These are phyloP conservation scores for Proterorhinus semilunaris DNA, from an alignment of 2,113 vertebrate genomes.

Conservation along the genomic window DNA sequence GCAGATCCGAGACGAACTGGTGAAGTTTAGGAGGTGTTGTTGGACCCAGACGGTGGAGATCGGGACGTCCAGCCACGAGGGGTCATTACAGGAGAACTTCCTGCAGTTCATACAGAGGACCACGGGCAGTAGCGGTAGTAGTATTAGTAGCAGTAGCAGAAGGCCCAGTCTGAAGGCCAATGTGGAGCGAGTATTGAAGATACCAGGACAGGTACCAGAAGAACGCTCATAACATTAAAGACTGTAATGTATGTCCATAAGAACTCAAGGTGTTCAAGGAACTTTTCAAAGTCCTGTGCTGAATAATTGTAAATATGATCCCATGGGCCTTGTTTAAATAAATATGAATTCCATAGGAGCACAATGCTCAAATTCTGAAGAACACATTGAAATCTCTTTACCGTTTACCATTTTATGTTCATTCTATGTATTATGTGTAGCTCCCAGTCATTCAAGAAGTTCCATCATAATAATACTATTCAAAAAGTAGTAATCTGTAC, in stretches of 20 bases:
- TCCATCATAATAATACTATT: too few species aligned
- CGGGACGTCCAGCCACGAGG: conserved; percentile 80
- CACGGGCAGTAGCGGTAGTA: conserved; percentile 12
- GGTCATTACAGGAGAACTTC: conserved; percentile 84
- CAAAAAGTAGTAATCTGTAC: too few species aligned
- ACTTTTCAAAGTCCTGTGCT: background rate
- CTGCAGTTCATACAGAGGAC: conserved; percentile 86
- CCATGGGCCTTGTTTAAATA: too few species aligned
- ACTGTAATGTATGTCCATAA: background rate
- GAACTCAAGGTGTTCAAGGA: background rate
- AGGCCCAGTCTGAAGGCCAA: conserved; percentile 72
- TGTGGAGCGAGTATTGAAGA: conserved; percentile 66
- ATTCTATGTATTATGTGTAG: too few species aligned
- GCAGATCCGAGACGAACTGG: conserved; percentile 86
- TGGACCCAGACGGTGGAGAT: conserved; percentile 63
- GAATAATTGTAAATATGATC: conserved; percentile 1
- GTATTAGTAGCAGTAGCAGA: conserved; percentile 68
- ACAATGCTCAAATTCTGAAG: too few species aligned
- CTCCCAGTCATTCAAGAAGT: too few species aligned
- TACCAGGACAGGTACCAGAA: conserved; percentile 80
- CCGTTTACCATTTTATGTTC: too few species aligned
- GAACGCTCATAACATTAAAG: conserved; percentile 56
- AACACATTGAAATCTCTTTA: too few species aligned
- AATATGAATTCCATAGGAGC: too few species aligned
- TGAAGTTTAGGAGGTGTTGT: conserved; percentile 82